Base-by-base conservation (phyloP, 2,113 vertebrate genomes). In the Sander vitreus region DNA sequence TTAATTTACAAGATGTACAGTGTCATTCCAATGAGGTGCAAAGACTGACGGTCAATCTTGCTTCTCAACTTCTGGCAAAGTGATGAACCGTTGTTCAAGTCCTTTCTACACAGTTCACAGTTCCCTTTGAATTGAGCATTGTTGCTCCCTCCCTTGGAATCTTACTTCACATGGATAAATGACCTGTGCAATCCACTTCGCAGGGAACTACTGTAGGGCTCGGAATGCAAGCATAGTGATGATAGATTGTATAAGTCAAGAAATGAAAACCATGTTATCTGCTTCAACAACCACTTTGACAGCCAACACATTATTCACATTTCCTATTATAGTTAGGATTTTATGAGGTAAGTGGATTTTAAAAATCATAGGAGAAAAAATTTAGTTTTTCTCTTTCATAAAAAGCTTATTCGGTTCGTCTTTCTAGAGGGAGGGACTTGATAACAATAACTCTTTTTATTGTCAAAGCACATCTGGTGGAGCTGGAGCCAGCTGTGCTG, bases 381-480 rank as follows among this genome's bases (percentile, higher is more conserved):
- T 60, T 6, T 19, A 6, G 12, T 6, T 51, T 3, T 54, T 57
- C 2, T 81, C 9, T 74, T 66, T 57, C 15, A 55, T 4, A 57
- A 15, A 25, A 62, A 57, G 57, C 58, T 62, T 62, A 62, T 71
- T 77, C 53, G 23, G 15, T 48, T 68, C 25, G 21, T 53, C n/a
- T 65, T 75, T 80, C 76, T 71, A 79, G 70, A 39, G 30, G 71
- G 81, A 25, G 12, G 58, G 45, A 70, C 69, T 75, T 51, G 45
- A 86, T 83, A 77, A 90, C 83, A 82, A 88, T 85, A 83, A 88
- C 53, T 57, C 66, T 76, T 73, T 91, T 88, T 86, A 90, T 88
- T 85, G 81, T 78, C 62, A 9, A 12, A 66, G 83, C 80, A 92
- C 89, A 93, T 91, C 90, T 92, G 91, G 84, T 3, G 13, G 51